Evolutionary conservation across 2,797 vertebrate species (phyloP).

Genomic region (Echiichthys vipera): DNA sequence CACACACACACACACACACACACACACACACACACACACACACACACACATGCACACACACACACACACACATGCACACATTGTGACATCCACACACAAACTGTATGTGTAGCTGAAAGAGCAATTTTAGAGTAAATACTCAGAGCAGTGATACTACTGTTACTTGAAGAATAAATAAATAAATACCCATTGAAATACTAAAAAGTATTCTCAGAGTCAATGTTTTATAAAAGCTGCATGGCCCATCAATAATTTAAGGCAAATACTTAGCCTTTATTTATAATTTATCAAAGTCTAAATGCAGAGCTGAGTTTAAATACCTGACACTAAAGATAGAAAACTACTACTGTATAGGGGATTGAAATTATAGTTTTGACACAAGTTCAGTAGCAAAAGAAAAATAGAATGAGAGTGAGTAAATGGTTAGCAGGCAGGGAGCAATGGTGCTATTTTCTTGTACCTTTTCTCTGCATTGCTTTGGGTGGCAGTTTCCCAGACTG

Average conservation of each 20-base stretch:
- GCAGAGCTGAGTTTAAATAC: conserved; percentile 31
- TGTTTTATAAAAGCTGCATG: conserved; percentile 59
- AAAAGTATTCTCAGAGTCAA: conserved; percentile 37
- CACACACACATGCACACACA: conserved; percentile 1
- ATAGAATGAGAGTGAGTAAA: conserved; percentile 80
- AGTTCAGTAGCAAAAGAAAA: conserved; percentile 77
- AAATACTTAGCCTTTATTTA: conserved; percentile 58
- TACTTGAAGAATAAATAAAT: conserved; percentile 33
- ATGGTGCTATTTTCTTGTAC: conserved; percentile 85
- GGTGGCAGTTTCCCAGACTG: conserved; percentile 17
- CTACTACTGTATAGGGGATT: conserved; percentile 35
- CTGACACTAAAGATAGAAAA: conserved; percentile 38
- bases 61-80: conserved; percentile 24
- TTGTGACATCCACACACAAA: conserved; percentile 44
- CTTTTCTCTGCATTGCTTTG: conserved; percentile 58
- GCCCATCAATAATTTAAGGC: conserved; percentile 54
- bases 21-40: no score
- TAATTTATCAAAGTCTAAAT: conserved; percentile 55
- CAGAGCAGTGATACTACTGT: conserved; percentile 23
- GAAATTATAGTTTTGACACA: conserved; percentile 63
- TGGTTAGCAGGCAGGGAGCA: conserved; percentile 80
- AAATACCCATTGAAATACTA: conserved; percentile 48
- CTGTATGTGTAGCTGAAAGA: conserved; percentile 31
- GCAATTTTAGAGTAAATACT: conserved; percentile 43
- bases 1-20: conserved; percentile 22